Conservation (phyloP, 2,113 vertebrate genomes). For the Hucho hucho region DNA sequence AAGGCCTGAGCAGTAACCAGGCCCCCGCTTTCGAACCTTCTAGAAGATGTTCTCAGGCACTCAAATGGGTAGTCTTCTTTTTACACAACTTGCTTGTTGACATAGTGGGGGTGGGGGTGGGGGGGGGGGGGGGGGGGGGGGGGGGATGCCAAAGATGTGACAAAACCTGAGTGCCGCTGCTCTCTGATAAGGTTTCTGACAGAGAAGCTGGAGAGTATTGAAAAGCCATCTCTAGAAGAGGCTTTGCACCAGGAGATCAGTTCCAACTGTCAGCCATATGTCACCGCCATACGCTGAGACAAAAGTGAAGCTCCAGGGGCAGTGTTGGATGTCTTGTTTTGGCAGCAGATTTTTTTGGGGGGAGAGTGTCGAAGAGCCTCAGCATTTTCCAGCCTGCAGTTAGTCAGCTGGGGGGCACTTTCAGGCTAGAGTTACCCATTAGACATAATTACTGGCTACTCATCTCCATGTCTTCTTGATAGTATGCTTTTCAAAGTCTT, state of each 20-base stretch:
- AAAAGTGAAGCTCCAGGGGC: neutral
- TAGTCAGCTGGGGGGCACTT: slow-evolving; percentile 1
- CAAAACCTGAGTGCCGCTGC: neutral
- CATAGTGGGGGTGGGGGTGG: neutral
- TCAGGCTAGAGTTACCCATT: neutral
- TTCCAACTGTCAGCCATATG: neutral
- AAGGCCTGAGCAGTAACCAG: too few species aligned
- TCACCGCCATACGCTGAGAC: neutral
- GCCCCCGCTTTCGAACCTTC: neutral
- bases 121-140: neutral
- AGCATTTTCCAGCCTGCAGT: neutral
- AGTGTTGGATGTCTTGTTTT: neutral
- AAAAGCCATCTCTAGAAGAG: neutral
- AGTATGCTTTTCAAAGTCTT: too few species aligned
- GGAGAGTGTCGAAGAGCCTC: neutral
- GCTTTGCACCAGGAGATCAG: slow-evolving; percentile 4
- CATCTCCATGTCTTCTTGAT: neutral
- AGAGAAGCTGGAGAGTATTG: neutral
- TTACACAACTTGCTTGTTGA: neutral
- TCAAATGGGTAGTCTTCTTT: neutral
- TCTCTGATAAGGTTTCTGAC: slow-evolving; percentile 2
- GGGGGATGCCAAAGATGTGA: neutral
- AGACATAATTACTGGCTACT: slow-evolving; percentile 12
- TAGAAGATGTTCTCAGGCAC: neutral
- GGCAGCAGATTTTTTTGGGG: neutral